Evolutionary conservation across 2,797 vertebrate species (phyloP), one percentile per base, ranked within the genome.

Genomic region (Sebastes ruberrimus): DNA sequence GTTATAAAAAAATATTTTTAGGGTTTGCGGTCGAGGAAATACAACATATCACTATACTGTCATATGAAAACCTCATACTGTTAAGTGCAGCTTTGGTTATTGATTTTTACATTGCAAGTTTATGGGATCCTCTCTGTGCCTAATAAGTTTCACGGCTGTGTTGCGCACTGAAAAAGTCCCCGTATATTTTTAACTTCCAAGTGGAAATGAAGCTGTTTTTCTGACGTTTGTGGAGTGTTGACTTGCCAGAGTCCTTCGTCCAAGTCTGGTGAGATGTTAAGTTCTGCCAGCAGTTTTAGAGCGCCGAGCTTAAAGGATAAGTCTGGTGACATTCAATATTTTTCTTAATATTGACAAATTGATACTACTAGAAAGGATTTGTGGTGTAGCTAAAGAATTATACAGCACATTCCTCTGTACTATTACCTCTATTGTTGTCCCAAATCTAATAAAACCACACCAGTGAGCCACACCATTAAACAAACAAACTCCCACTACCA

Each of bases 1-100:
- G 77, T 92, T 89, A 64, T 87, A 86, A 91, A 86, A 86, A 92
- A 92, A 90, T 85, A 92, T 85, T 88, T 92, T 86, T 80, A 75
- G 78, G 74, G 63, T 63, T 52, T 88, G 90, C 27, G 89, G 91
- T 91, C 33, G 73, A 76, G 75, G 87, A 91, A 90, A 89, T 86
- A 80, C 85, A 84, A 89, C 90, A 83, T 85, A 90, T 90, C 79
- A 78, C 72, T 62, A 22, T 52, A 81, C 65, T 88, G 85, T 90
- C 91, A 71, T 49, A 80, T 91, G 78, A 92, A 92, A 91, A 83
- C 46, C 74, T 89, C 76, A 27, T 75, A 61, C 63, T 2, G 28
- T 76, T 52, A 71, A 88, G 71, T 80, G 66, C 59, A 84, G 86
- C 78, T 83, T 83, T 79, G 76, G 81, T 88, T 88, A 82, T 90